Evolutionary conservation across 2,888 invertebrate genomes (phyloP).

Genomic region (Drosophila anomelani): DNA sequence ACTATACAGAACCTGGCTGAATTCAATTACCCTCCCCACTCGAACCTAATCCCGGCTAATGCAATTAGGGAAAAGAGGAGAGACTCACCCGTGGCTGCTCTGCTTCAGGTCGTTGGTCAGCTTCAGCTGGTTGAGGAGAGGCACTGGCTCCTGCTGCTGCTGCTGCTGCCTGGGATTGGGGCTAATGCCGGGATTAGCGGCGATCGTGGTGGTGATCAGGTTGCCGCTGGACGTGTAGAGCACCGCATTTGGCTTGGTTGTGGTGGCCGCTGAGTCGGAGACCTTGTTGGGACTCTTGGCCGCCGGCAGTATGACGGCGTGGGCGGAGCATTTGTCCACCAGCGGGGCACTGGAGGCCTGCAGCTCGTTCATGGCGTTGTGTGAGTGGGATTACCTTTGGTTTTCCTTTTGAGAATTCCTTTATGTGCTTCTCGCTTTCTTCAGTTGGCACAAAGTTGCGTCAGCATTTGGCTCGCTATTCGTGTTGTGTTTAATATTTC

Average conservation of each 20-base stretch:
- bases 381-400: neutral
- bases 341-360: slow-evolving; percentile 60
- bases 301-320: slow-evolving; percentile 62
- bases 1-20: slow-evolving; percentile 3
- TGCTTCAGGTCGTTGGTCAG: slow-evolving; percentile 62
- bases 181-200: slow-evolving; percentile 4
- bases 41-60: slow-evolving; percentile 55
- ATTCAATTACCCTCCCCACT: slow-evolving; percentile 1
- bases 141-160: slow-evolving; percentile 58
- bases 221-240: slow-evolving; percentile 55
- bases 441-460: slow-evolving; percentile 37
- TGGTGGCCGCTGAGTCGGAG: slow-evolving; percentile 22
- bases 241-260: slow-evolving; percentile 46
- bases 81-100: slow-evolving; percentile 59
- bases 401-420: slow-evolving; percentile 5
- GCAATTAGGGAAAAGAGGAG: slow-evolving; percentile 45
- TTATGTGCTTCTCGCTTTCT: neutral
- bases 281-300: slow-evolving; percentile 38
- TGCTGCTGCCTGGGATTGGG: slow-evolving; percentile 47
- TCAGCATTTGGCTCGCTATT: slow-evolving; percentile 43
- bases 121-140: slow-evolving; percentile 65
- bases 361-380: slow-evolving; percentile 54
- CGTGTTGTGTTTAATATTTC: neutral
- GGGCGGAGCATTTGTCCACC: slow-evolving; percentile 58
- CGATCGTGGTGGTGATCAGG: slow-evolving; percentile 36